Base-by-base conservation (phyloP, 2,113 vertebrate species). In the Lucifuga dentata region DNA sequence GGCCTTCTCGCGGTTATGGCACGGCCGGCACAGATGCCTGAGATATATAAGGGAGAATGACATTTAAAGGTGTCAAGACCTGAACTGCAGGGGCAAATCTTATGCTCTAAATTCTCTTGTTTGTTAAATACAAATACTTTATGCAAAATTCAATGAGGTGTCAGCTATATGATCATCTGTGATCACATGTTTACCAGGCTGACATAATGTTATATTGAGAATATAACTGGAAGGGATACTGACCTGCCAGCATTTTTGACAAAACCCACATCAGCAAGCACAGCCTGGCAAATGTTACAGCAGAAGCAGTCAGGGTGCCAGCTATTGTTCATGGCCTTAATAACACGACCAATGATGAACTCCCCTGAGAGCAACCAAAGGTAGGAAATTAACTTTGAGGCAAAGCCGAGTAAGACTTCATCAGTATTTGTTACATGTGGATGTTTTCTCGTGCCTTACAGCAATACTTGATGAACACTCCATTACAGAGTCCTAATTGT, bases 241-340 rank as follows among this genome's bases (percentile, higher is more conserved):
- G 85, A 97, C 98, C 98, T 97, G 90, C 98, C 98, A 20, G 98
- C 97, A 33, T 99, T 99, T 92, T 99, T 99, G 80, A 99, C 97
- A 88, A 99, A 99, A 46, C 98, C 98, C 67, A 98, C 96, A 55
- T 99, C 98, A 0, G 98, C 98, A 63, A 99, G 83, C 48, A 98
- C 94, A 56, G 93, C 79, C 79, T 97, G 92, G 84, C 98, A 99
- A 81, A 99, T 94, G 83, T 98, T 95, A 77, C 98, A 99, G 91
- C 96, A 91, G 94, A 99, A 99, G 81, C 98, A 99, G 72, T 97
- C 95, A 0, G 98, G 98, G 76, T 99, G 98, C 98, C 98, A 99
- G 87, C 98, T 99, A 56, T 99, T 98, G 90, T 99, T 99, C 98
- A 99, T 99, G 81, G 97, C 97, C 92, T 99, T 99, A 92, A 99